A percentile compares a stretch with the other conserved stretches of the same genome.
Conservation (phyloP, 1,140 invertebrate species). For the Gryon sp. region DNA sequence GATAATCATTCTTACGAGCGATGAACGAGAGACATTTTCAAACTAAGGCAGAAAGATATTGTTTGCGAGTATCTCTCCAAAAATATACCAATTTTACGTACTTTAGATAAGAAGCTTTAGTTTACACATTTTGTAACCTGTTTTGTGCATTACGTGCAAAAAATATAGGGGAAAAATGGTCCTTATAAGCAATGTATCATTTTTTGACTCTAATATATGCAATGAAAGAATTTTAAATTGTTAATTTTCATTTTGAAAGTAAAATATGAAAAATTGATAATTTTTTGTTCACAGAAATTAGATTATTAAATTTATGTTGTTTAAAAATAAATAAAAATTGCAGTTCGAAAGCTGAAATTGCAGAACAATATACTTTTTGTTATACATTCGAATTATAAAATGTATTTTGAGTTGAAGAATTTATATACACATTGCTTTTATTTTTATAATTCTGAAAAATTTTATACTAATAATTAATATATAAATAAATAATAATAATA, state of each 20-base stretch:
- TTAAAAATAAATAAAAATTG: too few relatives aligned
- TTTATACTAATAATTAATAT: too few relatives aligned
- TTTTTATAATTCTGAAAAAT: too few relatives aligned
- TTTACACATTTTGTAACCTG: conserved; percentile 34
- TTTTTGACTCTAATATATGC: conserved; percentile 39
- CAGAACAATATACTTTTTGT: too few relatives aligned
- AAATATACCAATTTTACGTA: conserved; percentile 42
- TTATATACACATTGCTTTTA: too few relatives aligned
- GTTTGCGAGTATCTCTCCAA: conserved; percentile 41
- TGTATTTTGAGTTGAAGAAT: too few relatives aligned
- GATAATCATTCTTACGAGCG: conserved; percentile 34
- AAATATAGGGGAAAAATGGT: conserved; percentile 3
- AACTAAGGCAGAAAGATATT: conserved; percentile 26
- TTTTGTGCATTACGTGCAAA: conserved; percentile 24
- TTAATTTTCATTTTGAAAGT: conserved; percentile 16
- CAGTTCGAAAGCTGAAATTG: too few relatives aligned
- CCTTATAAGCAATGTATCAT: conserved; percentile 23
- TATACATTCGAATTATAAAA: too few relatives aligned
- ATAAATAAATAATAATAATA: too few relatives aligned
- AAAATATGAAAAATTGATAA: not conserved
- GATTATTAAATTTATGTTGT: too few relatives aligned
- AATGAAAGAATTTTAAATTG: conserved; percentile 35
- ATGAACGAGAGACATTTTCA: conserved; percentile 13
- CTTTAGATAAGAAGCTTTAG: conserved; percentile 51
- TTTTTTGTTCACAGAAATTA: too few relatives aligned